These are phyloP conservation scores for Setipinna tenuifilis DNA, from an alignment of 2,797 vertebrate species.

Conservation along the genomic window DNA sequence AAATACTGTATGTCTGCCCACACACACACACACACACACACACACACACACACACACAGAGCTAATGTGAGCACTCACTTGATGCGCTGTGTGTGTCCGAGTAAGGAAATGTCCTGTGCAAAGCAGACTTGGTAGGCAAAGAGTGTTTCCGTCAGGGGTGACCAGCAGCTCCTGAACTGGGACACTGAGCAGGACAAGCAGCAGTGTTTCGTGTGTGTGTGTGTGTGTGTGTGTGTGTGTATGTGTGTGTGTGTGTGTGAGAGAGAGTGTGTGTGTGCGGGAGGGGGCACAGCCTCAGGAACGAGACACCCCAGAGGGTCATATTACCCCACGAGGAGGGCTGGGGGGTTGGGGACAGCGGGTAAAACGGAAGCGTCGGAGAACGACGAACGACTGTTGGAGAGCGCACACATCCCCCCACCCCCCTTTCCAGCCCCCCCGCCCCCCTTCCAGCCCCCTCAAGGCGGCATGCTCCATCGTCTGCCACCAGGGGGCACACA, in stretches of 20 bases:
- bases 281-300: neutral
- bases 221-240: neutral
- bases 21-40: no score
- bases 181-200: neutral
- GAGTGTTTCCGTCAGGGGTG: neutral
- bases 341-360: neutral
- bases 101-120: neutral
- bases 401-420: no score
- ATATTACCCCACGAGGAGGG: neutral
- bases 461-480: no score
- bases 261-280: neutral
- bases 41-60: neutral
- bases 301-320: slow-evolving; percentile 4
- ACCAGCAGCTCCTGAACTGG: slow-evolving; percentile 1
- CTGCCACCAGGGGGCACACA: no score
- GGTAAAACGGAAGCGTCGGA: neutral
- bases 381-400: no score
- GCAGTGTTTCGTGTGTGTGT: neutral
- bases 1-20: neutral
- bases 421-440: no score
- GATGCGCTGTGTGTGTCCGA: neutral
- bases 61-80: neutral
- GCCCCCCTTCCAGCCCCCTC: no score
- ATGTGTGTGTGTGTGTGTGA: neutral
- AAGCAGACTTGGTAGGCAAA: neutral